Percentiles rank a stretch among this genome's conserved stretches.
Conservation (phyloP, 2,113 vertebrate species). For the Stigmatopora nigra region DNA sequence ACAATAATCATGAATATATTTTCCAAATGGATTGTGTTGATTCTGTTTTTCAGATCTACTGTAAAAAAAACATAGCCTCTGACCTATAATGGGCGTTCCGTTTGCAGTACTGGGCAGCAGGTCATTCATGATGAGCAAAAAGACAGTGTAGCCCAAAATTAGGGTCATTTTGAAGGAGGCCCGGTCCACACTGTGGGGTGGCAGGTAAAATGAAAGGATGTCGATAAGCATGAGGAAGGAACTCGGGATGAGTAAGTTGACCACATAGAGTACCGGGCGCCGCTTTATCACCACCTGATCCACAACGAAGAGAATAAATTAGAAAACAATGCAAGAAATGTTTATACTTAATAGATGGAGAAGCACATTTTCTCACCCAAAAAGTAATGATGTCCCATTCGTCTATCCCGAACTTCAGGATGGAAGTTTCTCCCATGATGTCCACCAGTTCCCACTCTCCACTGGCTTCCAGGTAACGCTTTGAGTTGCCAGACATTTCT, state of each 20-base stretch:
- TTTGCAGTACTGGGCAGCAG: conserved; percentile 73
- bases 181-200: conserved; percentile 57
- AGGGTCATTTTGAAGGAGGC: conserved; percentile 75
- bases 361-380: conserved; percentile 56
- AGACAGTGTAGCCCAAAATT: conserved; percentile 74
- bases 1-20: no score
- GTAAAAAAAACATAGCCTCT: not conserved
- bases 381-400: conserved; percentile 79
- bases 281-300: conserved; percentile 71
- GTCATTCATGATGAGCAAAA: conserved; percentile 74
- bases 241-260: conserved; percentile 73
- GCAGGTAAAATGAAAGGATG: conserved; percentile 74
- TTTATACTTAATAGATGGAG: not conserved
- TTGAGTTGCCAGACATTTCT: conserved; percentile 72
- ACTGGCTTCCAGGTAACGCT: conserved; percentile 72
- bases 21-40: no score
- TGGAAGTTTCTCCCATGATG: conserved; percentile 59
- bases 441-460: conserved; percentile 73
- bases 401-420: conserved; percentile 70
- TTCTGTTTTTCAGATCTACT: no score
- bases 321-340: no score
- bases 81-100: conserved; percentile 76
- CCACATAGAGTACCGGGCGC: conserved; percentile 69
- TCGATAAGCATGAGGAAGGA: conserved; percentile 71
- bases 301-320: not conserved